A percentile compares a stretch with the other conserved stretches of the same genome.
Evolutionary conservation across 2,888 invertebrate genomes (phyloP).

Genomic region (Abscondita cerata): DNA sequence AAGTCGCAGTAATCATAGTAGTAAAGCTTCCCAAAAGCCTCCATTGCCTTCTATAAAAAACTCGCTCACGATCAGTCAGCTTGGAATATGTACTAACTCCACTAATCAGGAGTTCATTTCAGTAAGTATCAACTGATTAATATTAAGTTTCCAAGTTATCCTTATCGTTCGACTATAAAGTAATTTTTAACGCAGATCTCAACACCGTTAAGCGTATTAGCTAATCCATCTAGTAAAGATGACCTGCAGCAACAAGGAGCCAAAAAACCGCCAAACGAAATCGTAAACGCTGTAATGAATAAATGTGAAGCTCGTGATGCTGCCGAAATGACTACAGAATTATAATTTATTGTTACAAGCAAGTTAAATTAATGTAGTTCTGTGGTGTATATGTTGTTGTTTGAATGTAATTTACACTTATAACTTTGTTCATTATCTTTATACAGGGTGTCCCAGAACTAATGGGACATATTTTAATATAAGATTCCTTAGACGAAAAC

Average conservation of each 20-base stretch:
- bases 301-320: constrained; percentile 39
- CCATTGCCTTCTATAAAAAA: constrained; percentile 48
- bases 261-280: constrained; percentile 45
- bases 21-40: constrained; percentile 45
- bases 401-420: neutral
- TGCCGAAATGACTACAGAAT: constrained; percentile 75
- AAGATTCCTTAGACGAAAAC: no score
- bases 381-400: neutral
- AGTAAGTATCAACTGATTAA: constrained; percentile 40
- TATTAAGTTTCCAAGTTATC: no score
- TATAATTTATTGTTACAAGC: constrained; percentile 54
- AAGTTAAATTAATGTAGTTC: constrained; percentile 2
- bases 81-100: constrained; percentile 52
- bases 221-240: constrained; percentile 25
- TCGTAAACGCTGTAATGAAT: constrained; percentile 43
- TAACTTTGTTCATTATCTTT: no score
- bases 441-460: no score
- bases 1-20: constrained; percentile 47
- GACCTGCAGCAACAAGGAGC: constrained; percentile 29
- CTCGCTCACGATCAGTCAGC: constrained; percentile 49
- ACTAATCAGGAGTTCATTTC: constrained; percentile 49
- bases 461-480: no score
- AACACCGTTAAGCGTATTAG: constrained; percentile 33
- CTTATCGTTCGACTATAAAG: no score
- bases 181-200: constrained; percentile 36